Percentiles rank a stretch among this genome's conserved stretches.
These are phyloP conservation scores for Antitype chi DNA, from an alignment of 2,888 invertebrate species.

Conservation along the genomic window DNA sequence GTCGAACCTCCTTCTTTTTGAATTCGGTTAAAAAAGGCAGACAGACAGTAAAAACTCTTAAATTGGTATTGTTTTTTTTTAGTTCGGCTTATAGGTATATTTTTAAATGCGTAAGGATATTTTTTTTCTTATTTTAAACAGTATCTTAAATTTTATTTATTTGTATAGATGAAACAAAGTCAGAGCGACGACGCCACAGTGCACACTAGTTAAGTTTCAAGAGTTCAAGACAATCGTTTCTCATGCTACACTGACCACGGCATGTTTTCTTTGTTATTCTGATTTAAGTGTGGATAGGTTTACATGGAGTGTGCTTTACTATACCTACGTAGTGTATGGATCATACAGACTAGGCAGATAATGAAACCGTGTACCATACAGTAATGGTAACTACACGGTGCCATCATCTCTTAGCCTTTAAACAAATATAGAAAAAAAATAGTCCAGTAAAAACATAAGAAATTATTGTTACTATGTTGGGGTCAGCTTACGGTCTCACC, in stretches of 20 bases:
- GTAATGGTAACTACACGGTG: background rate
- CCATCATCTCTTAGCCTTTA: background rate
- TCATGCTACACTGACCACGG: conserved; percentile 52
- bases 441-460: too few species aligned
- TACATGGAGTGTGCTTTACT: conserved; percentile 42
- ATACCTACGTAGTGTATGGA: background rate
- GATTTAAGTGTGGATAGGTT: conserved; percentile 29
- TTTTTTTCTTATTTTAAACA: too few species aligned
- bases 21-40: too few species aligned
- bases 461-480: background rate
- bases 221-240: conserved; percentile 63
- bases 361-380: too few species aligned
- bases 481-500: background rate
- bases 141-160: too few species aligned
- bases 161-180: conserved; percentile 22
- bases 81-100: too few species aligned
- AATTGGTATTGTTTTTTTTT: too few species aligned
- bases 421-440: background rate
- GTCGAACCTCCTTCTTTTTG: too few species aligned
- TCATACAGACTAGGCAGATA: too few species aligned
- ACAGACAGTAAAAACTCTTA: too few species aligned
- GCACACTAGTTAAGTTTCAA: conserved; percentile 21
- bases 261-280: conserved; percentile 52
- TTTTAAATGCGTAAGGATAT: too few species aligned
- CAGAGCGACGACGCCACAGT: conserved; percentile 1